Percentiles rank a stretch among this genome's conserved stretches.
These are phyloP conservation scores for Napeogenes sylphis DNA, from an alignment of 2,888 invertebrate species.

Conservation along the genomic window DNA sequence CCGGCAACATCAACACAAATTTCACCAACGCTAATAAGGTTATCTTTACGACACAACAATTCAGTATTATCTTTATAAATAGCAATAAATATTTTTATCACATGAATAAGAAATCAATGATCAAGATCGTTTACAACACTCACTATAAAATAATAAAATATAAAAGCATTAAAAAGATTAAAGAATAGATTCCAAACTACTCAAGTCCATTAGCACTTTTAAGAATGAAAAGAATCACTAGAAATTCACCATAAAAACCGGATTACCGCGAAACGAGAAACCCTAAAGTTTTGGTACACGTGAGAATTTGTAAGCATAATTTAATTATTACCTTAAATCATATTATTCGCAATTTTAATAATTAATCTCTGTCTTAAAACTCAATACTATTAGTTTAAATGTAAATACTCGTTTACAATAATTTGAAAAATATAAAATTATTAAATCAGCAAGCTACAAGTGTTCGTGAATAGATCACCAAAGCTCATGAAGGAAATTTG, in stretches of 20 bases:
- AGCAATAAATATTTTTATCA: background rate
- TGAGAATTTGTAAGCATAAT: conserved; percentile 19
- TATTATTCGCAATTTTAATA: no score
- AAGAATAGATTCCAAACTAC: conserved; percentile 31
- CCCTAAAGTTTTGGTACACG: conserved; percentile 32
- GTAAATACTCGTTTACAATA: no score
- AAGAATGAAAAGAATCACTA: conserved; percentile 68
- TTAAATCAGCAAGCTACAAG: no score
- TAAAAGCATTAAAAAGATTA: conserved; percentile 23
- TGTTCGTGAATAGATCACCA: no score
- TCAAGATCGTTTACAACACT: background rate
- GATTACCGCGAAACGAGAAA: conserved; percentile 49
- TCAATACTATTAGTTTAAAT: no score
- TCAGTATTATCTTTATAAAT: conserved; percentile 2
- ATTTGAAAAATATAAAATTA: no score
- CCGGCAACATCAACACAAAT: background rate
- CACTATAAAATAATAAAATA: conserved; percentile 10
- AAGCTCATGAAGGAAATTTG: no score
- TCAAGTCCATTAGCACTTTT: conserved; percentile 64
- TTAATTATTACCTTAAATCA: no score
- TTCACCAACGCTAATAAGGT: conserved; percentile 3
- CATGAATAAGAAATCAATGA: conserved; percentile 1
- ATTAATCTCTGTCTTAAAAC: no score
- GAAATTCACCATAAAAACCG: conserved; percentile 67
- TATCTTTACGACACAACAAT: background rate